phyloP scores from a whole-genome alignment of 2,888 invertebrate species.

The Volucella inanis region DNA sequence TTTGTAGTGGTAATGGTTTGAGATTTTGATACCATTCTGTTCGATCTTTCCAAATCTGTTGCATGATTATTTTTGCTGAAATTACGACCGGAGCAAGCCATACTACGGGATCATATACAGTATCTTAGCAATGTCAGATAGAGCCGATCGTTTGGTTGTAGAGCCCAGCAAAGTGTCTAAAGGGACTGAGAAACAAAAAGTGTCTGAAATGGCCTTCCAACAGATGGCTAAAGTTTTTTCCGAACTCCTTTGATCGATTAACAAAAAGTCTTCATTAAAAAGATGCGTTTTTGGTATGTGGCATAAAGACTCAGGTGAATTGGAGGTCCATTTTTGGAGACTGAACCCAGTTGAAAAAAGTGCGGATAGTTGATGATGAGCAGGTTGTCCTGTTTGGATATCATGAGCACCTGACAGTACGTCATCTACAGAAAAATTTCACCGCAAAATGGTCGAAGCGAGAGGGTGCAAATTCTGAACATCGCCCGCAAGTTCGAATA shows the following conservation, averaged over 20 bases:
- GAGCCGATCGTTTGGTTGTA: slow-evolving; percentile 37
- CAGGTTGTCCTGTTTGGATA: not conserved
- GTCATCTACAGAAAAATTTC: slow-evolving; percentile 30
- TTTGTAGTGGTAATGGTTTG: not conserved
- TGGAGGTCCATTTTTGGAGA: slow-evolving; percentile 24
- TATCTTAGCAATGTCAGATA: slow-evolving; percentile 44
- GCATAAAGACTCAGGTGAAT: not conserved
- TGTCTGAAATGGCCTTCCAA: slow-evolving; percentile 14
- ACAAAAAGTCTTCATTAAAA: not conserved
- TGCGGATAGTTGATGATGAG: slow-evolving; percentile 3
- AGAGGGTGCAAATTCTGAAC: not conserved
- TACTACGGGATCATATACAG: slow-evolving; percentile 45
- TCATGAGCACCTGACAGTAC: slow-evolving; percentile 16
- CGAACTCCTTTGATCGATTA: not conserved
- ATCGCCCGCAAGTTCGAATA: not conserved
- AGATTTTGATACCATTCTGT: slow-evolving; percentile 51
- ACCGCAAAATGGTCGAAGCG: not conserved
- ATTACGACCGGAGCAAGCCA: slow-evolving; percentile 24
- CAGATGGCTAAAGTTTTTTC: slow-evolving; percentile 1
- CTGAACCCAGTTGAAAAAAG: slow-evolving; percentile 4
- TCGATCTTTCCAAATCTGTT: slow-evolving; percentile 31
- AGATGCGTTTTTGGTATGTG: slow-evolving; percentile 4
- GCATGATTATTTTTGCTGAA: slow-evolving; percentile 10
- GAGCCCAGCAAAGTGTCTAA: not conserved
- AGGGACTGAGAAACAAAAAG: not conserved